These are phyloP conservation scores for Mohoua ochrocephala DNA, from an alignment of 2,113 vertebrate species.

Conservation along the genomic window DNA sequence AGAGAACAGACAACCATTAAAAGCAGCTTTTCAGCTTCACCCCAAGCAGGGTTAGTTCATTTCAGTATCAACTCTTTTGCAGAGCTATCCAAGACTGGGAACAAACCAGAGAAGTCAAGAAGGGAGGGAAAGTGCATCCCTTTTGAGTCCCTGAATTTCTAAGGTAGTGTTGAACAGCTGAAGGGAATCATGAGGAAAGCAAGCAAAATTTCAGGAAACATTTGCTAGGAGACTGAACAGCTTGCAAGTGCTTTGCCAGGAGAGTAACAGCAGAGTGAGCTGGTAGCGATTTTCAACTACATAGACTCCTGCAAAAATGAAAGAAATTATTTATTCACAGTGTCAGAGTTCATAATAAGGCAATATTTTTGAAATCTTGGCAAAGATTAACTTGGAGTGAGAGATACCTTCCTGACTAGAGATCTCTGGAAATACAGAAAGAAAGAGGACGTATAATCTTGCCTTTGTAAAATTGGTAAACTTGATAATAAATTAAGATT, in stretches of 20 bases:
- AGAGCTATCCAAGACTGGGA: background rate
- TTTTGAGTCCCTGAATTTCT: background rate
- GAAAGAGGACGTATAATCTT: background rate
- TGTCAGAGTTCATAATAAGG: background rate
- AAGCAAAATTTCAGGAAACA: background rate
- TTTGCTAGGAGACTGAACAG: background rate
- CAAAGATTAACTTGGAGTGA: background rate
- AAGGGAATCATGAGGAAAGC: background rate
- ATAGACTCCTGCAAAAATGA: background rate
- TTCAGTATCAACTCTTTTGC: background rate
- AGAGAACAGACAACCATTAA: background rate
- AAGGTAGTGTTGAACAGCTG: background rate
- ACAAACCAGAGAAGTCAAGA: background rate
- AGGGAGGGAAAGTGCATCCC: background rate
- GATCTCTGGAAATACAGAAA: background rate
- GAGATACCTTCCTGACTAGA: background rate
- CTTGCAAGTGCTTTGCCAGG: background rate
- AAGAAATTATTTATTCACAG: background rate
- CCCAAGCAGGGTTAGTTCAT: background rate
- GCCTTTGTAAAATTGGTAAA: background rate
- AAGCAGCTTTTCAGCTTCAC: background rate
- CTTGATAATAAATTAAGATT: background rate
- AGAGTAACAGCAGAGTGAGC: background rate
- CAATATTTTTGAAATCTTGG: background rate
- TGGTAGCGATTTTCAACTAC: background rate